A percentile compares a stretch with the other conserved stretches of the same genome.
Evolutionary conservation across 2,113 vertebrate genomes (phyloP).

Genomic region (Perca schrenkii): DNA sequence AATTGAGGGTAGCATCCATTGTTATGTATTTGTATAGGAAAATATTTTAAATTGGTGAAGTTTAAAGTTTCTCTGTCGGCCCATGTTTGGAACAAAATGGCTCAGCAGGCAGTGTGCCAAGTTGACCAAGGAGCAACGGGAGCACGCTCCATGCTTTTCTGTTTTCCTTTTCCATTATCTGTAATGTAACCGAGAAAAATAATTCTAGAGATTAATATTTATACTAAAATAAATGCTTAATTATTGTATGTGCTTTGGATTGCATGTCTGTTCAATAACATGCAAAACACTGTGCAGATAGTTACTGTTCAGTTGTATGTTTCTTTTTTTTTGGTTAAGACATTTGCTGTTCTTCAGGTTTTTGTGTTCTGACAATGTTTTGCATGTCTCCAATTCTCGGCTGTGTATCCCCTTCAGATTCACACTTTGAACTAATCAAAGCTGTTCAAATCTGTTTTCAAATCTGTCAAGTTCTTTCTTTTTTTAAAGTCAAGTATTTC

Average conservation of each 20-base stretch:
- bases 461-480: constrained; percentile 52
- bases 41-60: neutral
- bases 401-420: constrained; percentile 57
- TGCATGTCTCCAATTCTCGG: constrained; percentile 73
- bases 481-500: constrained; percentile 50
- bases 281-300: constrained; percentile 68
- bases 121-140: constrained; percentile 25
- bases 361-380: constrained; percentile 64
- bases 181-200: constrained; percentile 45
- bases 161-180: constrained; percentile 43
- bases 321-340: constrained; percentile 29
- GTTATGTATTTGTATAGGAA: constrained; percentile 6
- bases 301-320: constrained; percentile 62
- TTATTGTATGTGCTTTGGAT: constrained; percentile 76
- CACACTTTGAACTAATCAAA: constrained; percentile 58
- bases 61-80: constrained; percentile 28
- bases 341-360: constrained; percentile 51
- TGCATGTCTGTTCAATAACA: constrained; percentile 77
- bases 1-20: constrained; percentile 15
- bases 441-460: constrained; percentile 52
- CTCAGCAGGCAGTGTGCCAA: constrained; percentile 51
- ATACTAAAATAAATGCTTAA: constrained; percentile 71
- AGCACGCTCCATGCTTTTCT: constrained; percentile 29
- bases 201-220: constrained; percentile 75
- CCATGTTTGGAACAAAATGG: constrained; percentile 32